Conservation (phyloP, 2,888 invertebrate genomes). For the Dynastes tityus region DNA sequence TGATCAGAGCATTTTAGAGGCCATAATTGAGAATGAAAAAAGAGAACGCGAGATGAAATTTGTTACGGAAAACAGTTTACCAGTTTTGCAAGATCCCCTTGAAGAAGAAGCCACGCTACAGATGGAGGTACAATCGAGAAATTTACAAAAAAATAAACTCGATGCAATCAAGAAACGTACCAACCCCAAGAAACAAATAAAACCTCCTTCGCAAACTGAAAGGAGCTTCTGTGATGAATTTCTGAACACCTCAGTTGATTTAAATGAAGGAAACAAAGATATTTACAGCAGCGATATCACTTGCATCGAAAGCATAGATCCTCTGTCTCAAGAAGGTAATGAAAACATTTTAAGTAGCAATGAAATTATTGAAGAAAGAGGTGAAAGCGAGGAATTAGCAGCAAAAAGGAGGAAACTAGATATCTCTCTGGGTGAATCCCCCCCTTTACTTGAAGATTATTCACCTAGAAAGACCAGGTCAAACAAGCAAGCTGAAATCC, state of each 20-base stretch:
- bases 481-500: conserved; percentile 36
- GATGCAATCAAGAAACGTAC: conserved; percentile 42
- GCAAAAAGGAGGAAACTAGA: conserved; percentile 31
- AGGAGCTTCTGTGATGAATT: conserved; percentile 51
- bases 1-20: conserved; percentile 50
- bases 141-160: conserved; percentile 42
- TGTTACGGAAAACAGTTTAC: conserved; percentile 29
- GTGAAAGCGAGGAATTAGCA: background rate
- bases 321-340: conserved; percentile 14
- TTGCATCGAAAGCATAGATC: conserved; percentile 40
- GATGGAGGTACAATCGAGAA: conserved; percentile 38
- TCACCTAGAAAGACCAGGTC: conserved; percentile 55
- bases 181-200: conserved; percentile 5
- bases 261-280: conserved; percentile 45
- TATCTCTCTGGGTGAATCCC: background rate
- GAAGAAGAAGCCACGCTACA: conserved; percentile 14
- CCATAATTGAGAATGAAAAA: conserved; percentile 50
- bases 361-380: conserved; percentile 38
- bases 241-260: conserved; percentile 45
- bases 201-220: conserved; percentile 16
- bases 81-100: conserved; percentile 25
- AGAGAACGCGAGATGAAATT: conserved; percentile 48
- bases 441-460: conserved; percentile 20
- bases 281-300: conserved; percentile 46
- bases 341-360: conserved; percentile 29